Base-by-base conservation (phyloP, 2,888 invertebrate species). In the Cheilosia pagana region DNA sequence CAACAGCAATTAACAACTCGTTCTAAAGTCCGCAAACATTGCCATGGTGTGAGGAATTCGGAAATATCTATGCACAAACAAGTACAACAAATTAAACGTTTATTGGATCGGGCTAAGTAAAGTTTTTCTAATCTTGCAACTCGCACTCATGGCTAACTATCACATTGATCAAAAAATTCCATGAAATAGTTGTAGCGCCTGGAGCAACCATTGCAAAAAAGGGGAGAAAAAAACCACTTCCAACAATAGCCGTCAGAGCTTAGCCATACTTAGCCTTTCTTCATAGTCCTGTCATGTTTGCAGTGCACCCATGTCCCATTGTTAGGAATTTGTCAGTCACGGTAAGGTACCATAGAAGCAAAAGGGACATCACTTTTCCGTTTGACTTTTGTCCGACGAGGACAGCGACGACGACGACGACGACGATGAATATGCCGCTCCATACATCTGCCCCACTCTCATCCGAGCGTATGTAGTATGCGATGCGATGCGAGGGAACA, bases 401-500 rank as follows among this genome's bases (percentile, higher is more conserved):
- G 28, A 39, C 25, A 53, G 41, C 23, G n/a, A n/a, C 23, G 23
- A 52, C 39, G 55, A 70, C 57, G 39, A 39, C 25, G 60, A 43
- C 35, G 45, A 52, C 55, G 8, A 45, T 45, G 39, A 41, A 31
- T 16, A n/a, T n/a, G 31, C 14, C 19, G 50, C 12, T 14, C 21
- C 19, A 50, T 19, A 8, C 28, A 50, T 21, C 50, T 23, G 16
- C 19, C 35, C 31, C 12, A n/a, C 25, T 35, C 48, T 35, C 4
- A 39, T 62, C 53, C 31, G 39, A 43, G 62, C 50, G 48, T 57
- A 45, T 59, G 45, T 50, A 53, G n/a, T n/a, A n/a, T n/a, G n/a
- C n/a, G n/a, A n/a, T n/a, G n/a, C n/a, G n/a, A n/a, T 76, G 81
- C 67, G 67, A 72, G 62, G 50, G 86, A 87, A 87, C 88, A 88